These are phyloP conservation scores for Neomonachus schauinslandi DNA, from an alignment of 2,113 vertebrate genomes.

Conservation along the genomic window DNA sequence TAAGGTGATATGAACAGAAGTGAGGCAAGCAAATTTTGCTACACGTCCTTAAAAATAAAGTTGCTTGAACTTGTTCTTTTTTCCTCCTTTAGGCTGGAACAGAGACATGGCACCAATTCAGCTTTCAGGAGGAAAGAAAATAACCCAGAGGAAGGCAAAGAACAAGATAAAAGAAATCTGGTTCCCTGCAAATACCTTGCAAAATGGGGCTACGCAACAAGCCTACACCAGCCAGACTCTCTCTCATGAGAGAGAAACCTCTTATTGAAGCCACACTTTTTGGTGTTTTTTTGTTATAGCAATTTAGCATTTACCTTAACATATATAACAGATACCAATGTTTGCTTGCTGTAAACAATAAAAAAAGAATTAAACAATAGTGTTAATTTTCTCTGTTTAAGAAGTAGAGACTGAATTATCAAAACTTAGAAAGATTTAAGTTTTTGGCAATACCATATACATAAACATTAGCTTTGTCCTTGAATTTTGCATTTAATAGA, in stretches of 20 bases:
- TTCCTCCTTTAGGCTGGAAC: not conserved
- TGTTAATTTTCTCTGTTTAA: not conserved
- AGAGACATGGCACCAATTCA: not conserved
- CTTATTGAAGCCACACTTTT: not conserved
- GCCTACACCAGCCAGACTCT: not conserved
- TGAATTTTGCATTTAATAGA: constrained; percentile 15
- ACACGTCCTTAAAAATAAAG: constrained; percentile 3
- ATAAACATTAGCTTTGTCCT: not conserved
- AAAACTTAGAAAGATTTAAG: not conserved
- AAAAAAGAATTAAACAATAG: not conserved
- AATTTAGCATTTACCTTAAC: constrained; percentile 14
- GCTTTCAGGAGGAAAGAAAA: not conserved
- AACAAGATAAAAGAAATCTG: not conserved
- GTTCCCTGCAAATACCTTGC: not conserved
- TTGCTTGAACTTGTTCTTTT: not conserved
- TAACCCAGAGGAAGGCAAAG: not conserved
- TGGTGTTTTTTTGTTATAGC: not conserved
- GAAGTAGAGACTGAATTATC: not conserved
- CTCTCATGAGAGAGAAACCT: not conserved
- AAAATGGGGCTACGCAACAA: not conserved
- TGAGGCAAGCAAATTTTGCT: not conserved
- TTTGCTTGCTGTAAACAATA: constrained; percentile 33
- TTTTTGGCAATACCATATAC: not conserved
- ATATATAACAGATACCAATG: not conserved
- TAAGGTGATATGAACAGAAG: not conserved